Base-by-base conservation (phyloP, 2,888 invertebrate genomes). In the Cyaniris semiargus region DNA sequence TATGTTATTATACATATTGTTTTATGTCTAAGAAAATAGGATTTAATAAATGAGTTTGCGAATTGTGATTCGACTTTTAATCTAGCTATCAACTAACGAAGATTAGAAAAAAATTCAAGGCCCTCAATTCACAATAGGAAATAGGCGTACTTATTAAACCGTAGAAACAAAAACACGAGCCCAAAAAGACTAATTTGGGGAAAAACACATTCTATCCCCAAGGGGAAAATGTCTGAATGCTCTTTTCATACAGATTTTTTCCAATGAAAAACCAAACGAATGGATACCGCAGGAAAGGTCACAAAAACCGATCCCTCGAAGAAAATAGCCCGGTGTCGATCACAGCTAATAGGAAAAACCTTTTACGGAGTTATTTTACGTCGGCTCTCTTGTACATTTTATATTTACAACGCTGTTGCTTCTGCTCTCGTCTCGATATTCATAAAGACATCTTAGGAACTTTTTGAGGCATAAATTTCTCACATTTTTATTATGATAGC, bases 251-350 rank as follows among this genome's bases (percentile, higher is more conserved):
- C 34, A n/a, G 38, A 38, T 38, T 38, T 38, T 71, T 71, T 38
- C 71, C 71, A 38, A 71, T 71, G 71, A 71, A 71, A 71, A 66
- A 66, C 66, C 71, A 66, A 66, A 66, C 71, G 71, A 71, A 71
- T 71, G 71, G 21, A 71, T 71, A 38, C 38, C 38, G 71, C 34
- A 38, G 71, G 71, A 21, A 38, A 71, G 38, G 71, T 71, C 38
- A 38, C 71, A 71, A 71, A 71, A 71, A 71, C 38, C 34, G 71
- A 34, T 38, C 71, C 71, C 38, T 21, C 71, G 21, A 71, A 71
- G 71, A 38, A 38, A 66, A 66, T 66, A 21, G 71, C 71, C 71
- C 71, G 27, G 66, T 66, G 71, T 71, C 71, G 71, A 71, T 71
- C 71, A 71, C 71, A 38, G 71, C 71, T 34, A 38, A 71, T 71